phyloP scores from a whole-genome alignment of 1,140 invertebrate species.

The Xylocopa sonorina region DNA sequence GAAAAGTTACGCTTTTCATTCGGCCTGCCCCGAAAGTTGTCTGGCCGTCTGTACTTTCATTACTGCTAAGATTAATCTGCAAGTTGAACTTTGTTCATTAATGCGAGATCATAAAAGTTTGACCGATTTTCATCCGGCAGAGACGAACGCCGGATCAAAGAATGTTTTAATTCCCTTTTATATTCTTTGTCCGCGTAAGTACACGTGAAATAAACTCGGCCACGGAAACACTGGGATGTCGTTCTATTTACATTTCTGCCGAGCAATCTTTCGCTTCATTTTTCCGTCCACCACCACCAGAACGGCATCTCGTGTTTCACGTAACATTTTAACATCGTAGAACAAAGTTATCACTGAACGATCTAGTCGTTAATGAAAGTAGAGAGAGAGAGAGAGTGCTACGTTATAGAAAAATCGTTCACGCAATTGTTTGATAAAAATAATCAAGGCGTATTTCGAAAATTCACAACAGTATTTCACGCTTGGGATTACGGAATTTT shows the following conservation, averaged over 20 bases:
- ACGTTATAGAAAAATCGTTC: neutral
- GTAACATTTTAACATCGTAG: too few species aligned
- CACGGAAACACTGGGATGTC: neutral
- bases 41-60: conserved; percentile 32
- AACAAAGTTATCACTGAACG: too few species aligned
- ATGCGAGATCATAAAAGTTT: conserved; percentile 51
- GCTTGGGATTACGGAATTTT: conserved; percentile 7
- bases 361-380: too few species aligned
- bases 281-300: too few species aligned
- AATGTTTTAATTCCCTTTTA: conserved; percentile 29
- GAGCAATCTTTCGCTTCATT: too few species aligned
- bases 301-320: too few species aligned
- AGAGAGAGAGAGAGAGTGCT: too few species aligned
- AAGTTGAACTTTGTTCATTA: conserved; percentile 54
- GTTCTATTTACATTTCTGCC: too few species aligned
- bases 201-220: neutral
- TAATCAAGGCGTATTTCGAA: neutral
- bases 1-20: conserved; percentile 26
- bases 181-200: neutral
- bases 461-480: neutral
- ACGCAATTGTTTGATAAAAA: neutral
- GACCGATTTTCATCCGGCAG: conserved; percentile 22
- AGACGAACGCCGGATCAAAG: conserved; percentile 29
- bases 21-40: conserved; percentile 19
- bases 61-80: conserved; percentile 44